Evolutionary conservation across 1,140 invertebrate genomes (phyloP), one percentile per base, ranked within the genome.

Genomic region (Aphidius ervi): DNA sequence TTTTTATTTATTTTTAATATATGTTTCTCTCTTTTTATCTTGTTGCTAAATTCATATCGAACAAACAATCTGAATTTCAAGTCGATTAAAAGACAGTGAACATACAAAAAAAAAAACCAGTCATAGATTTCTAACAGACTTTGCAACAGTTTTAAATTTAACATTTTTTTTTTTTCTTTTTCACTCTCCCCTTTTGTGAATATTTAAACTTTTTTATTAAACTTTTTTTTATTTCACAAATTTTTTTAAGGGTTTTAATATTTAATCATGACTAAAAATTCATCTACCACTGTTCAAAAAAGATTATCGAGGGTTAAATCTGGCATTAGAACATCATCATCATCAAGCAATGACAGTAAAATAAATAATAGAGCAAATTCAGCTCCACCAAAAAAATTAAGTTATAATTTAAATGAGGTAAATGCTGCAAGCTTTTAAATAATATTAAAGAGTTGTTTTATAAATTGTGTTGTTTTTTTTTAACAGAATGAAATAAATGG

Each of bases 1-100:
- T 31, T 31, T 31, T 31, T 31, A 31, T 31, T 31, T 16, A 16
- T 31, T 31, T 31, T 31, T 4, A 31, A 31, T 31, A 31, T 31
- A 31, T 31, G 23, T 31, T 31, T 31, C 23, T 31, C 23, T 31
- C 23, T 31, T 31, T 31, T 4, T 41, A 55, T 48, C 20, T 59
- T 61, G 61, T 66, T 61, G 61, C 67, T 62, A 52, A 61, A 67
- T 70, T 70, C 56, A 45, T 68, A 72, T 72, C 63, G 70, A 72
- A 67, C 70, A 72, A 72, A 72, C 70, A 67, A 61, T 63, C 52
- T 58, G 63, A 65, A 43, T 61, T 40, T 52, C 45, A 46, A 10
- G 9, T 23, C 49, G 37, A 52, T 9, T 37, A 5, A 52, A 47
- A 31, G 46, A 47, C 39, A 50, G 31, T 56, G 61, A 5, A 52